Evolutionary conservation across 2,888 invertebrate genomes (phyloP), one percentile per base, ranked within the genome.

Genomic region (Eupithecia exiguata): DNA sequence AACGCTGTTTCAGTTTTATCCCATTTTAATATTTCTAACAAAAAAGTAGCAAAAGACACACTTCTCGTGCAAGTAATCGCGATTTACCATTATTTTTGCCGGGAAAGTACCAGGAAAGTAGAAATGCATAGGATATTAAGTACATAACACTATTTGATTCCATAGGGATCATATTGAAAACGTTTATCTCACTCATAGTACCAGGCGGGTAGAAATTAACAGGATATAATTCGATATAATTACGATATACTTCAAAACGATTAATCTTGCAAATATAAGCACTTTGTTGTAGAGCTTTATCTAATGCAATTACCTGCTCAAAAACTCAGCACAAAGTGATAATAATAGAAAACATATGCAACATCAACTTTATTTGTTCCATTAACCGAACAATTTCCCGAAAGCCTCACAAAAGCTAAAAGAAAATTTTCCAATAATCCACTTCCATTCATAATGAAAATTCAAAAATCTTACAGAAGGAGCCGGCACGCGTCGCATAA

Each of bases 401-500:
- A 65, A 49, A 53, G 38, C 63, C 30, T 36, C n/a, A 30, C n/a
- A 21, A 40, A 63, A 49, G 63, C 62, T 25, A 14, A 58, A 58
- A 66, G 67, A 67, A 36, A 69, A 68, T 35, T 58, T 43, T n/a
- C 61, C 73, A 73, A 74, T 70, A 63, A 71, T 53, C 49, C 67
- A n/a, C 46, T 67, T 68, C 65, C 40, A 65, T 68, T 68, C 38
- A 63, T 70, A 65, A 76, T 18, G 75, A 75, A 77, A 77, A 78
- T 78, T 72, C 72, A 75, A 73, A 77, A 78, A 69, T 80, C 78
- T 78, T 80, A 68, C 88, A 89, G 88, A 89, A 86, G 90, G 87
- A 88, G 87, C 88, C 89, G 89, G 91, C 93, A 92, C 93, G 92
- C 93, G 88, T 83, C 89, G 89, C 87, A 89, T 89, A 87, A 85